Evolutionary conservation across 2,797 vertebrate genomes (phyloP).

Genomic region (Hippoglossus hippoglossus): DNA sequence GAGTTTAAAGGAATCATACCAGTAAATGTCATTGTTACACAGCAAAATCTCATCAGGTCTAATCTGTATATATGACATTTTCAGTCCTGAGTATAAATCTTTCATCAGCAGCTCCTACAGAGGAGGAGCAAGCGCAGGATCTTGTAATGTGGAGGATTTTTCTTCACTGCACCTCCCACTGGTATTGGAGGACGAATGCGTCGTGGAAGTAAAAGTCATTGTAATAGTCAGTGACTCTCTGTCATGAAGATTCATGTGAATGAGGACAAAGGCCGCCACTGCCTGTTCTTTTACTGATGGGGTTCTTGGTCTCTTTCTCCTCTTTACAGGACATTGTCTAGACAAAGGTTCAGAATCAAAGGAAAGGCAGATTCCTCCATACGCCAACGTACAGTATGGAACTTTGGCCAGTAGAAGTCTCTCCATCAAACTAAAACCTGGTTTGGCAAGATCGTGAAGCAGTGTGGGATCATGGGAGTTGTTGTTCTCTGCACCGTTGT

Average conservation of each 20-base stretch:
- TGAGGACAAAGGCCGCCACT: constrained; percentile 4
- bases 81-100: constrained; percentile 42
- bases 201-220: constrained; percentile 49
- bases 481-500: too few relatives aligned
- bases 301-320: too few relatives aligned
- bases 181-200: constrained; percentile 30
- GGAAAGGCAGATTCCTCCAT: background rate
- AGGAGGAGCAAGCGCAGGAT: background rate
- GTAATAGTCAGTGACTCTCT: constrained; percentile 32
- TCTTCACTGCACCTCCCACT: constrained; percentile 33
- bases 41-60: constrained; percentile 57
- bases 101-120: too few relatives aligned
- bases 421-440: too few relatives aligned
- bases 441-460: background rate
- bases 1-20: constrained; percentile 45
- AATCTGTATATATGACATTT: constrained; percentile 21
- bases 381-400: background rate
- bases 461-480: background rate
- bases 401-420: too few relatives aligned
- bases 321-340: background rate
- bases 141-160: constrained; percentile 24
- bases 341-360: constrained; percentile 1
- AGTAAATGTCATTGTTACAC: constrained; percentile 47
- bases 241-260: constrained; percentile 7
- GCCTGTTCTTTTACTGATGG: background rate